These are phyloP conservation scores for Pituophis catenifer DNA, from an alignment of 2,113 vertebrate species.

Conservation along the genomic window DNA sequence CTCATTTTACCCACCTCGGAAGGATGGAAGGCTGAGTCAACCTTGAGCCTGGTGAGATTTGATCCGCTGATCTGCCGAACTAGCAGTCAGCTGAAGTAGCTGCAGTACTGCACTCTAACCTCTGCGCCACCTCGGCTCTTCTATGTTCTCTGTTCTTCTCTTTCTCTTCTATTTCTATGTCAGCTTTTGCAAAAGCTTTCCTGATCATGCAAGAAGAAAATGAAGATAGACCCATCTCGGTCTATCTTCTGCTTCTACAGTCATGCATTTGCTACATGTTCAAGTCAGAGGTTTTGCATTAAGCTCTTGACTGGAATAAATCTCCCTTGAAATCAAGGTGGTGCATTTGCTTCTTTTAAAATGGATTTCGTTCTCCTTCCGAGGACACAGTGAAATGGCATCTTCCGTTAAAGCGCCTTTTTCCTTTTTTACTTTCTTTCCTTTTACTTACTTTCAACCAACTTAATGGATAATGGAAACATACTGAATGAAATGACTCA, in stretches of 20 bases:
- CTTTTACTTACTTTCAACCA: not conserved
- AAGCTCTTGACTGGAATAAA: not conserved
- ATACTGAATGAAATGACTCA: constrained; percentile 11
- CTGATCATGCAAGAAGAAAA: not conserved
- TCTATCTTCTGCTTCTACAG: not conserved
- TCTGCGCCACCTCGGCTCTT: too few relatives aligned
- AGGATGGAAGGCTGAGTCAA: too few relatives aligned
- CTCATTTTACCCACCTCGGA: too few relatives aligned
- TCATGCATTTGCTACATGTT: not conserved
- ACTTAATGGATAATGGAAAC: not conserved
- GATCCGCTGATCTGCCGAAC: too few relatives aligned
- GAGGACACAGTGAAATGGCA: constrained; percentile 1
- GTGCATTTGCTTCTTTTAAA: not conserved
- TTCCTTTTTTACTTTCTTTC: not conserved
- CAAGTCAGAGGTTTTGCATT: not conserved
- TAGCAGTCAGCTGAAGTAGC: too few relatives aligned
- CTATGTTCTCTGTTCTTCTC: not conserved
- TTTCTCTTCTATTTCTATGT: not conserved
- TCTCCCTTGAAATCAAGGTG: not conserved
- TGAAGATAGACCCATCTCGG: accelerated
- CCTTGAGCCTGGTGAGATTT: too few relatives aligned
- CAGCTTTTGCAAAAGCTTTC: not conserved
- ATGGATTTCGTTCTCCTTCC: constrained; percentile 13
- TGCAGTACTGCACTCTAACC: too few relatives aligned
- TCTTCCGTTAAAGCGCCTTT: not conserved